phyloP scores from a whole-genome alignment of 1,140 invertebrate species.

The Ceratosolen solmsi region DNA sequence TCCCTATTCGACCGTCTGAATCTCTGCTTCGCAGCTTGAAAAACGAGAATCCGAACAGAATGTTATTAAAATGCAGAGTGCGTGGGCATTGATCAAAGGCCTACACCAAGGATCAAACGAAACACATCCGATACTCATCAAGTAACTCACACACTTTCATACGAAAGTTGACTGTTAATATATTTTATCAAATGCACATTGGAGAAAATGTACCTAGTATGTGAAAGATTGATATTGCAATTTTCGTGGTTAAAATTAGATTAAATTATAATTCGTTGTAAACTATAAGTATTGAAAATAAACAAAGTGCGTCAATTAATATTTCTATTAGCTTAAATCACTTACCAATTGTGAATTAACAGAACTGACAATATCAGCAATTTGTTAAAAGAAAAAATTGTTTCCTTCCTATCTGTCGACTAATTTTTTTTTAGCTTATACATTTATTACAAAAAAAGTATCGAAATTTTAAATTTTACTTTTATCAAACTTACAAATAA shows the following conservation, averaged over 20 bases:
- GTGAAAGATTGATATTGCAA: constrained; percentile 27
- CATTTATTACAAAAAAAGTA: no score
- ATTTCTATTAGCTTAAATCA: neutral
- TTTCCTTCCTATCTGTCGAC: no score
- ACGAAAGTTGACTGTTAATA: neutral
- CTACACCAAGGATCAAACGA: constrained; percentile 41
- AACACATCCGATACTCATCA: constrained; percentile 24
- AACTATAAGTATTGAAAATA: neutral
- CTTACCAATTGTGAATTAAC: neutral
- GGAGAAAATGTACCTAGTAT: neutral
- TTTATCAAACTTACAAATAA: no score
- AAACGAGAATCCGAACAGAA: constrained; percentile 49
- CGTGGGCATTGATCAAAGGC: constrained; percentile 55
- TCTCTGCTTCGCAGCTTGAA: neutral
- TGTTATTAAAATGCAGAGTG: constrained; percentile 61
- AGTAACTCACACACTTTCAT: neutral
- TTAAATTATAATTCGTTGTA: constrained; percentile 23
- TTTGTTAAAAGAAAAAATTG: no score
- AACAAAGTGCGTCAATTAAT: neutral
- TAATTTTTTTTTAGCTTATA: no score
- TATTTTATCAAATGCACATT: constrained; percentile 2
- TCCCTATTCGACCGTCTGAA: neutral
- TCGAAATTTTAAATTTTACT: no score
- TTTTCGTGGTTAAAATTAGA: constrained; percentile 19
- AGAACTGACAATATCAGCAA: no score